A percentile compares a stretch with the other conserved stretches of the same genome.
These are phyloP conservation scores for Schizotus pectinicornis DNA, from an alignment of 2,888 invertebrate genomes.

Conservation along the genomic window DNA sequence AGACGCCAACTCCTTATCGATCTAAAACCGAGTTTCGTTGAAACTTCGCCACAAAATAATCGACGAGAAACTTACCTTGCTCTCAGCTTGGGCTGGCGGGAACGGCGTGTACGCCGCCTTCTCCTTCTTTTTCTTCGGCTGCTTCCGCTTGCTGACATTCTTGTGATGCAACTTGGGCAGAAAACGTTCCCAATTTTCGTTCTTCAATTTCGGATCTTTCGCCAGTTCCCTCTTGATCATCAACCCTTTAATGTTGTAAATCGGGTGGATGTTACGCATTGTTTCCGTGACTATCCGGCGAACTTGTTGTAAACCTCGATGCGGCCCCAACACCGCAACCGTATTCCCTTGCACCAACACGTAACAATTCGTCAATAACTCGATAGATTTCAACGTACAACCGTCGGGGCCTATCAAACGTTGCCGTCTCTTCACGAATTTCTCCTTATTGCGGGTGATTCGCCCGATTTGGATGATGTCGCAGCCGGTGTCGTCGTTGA, in stretches of 20 bases:
- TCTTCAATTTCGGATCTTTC: constrained; percentile 85
- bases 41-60: not conserved
- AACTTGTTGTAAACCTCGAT: constrained; percentile 86
- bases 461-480: constrained; percentile 97
- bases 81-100: constrained; percentile 91
- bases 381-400: constrained; percentile 96
- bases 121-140: constrained; percentile 84
- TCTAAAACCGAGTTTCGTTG: no score
- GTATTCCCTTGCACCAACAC: constrained; percentile 97
- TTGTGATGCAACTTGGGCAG: constrained; percentile 90
- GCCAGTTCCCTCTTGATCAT: constrained; percentile 97
- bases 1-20: no score
- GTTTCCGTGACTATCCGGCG: constrained; percentile 93
- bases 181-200: constrained; percentile 97
- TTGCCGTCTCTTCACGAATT: constrained; percentile 94
- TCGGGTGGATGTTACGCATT: constrained; percentile 98
- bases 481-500: constrained; percentile 89
- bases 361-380: constrained; percentile 94
- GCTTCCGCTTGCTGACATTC: constrained; percentile 82
- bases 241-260: constrained; percentile 95
- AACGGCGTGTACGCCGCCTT: constrained; percentile 98
- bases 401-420: constrained; percentile 96
- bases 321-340: constrained; percentile 95
- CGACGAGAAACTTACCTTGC: constrained; percentile 67
- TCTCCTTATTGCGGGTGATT: constrained; percentile 87